These are phyloP conservation scores for Sula dactylatra DNA, from an alignment of 2,113 vertebrate genomes.

Conservation along the genomic window DNA sequence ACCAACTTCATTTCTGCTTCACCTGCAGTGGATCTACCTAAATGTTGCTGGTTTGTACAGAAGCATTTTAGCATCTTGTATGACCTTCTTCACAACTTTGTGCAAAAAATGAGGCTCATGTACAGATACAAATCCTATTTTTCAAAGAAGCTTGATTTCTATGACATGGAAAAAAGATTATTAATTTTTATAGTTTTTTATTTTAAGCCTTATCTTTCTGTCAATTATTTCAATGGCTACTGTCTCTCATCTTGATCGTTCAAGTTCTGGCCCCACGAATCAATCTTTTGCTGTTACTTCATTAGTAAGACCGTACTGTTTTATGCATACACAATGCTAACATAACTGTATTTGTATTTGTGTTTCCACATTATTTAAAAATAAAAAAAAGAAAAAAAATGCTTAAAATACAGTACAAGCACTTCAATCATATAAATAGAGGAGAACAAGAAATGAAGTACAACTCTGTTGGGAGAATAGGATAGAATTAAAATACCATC, in stretches of 20 bases:
- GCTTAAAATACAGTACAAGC: not conserved
- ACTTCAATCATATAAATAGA: not conserved
- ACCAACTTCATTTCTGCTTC: not conserved
- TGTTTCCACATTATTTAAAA: not conserved
- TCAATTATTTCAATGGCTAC: not conserved
- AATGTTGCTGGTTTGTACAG: not conserved
- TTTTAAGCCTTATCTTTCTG: not conserved
- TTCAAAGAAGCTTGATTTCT: not conserved
- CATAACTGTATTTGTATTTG: not conserved
- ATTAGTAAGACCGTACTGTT: not conserved
- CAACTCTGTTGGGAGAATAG: not conserved
- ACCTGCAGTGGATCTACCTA: not conserved
- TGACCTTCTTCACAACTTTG: not conserved
- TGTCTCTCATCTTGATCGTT: not conserved
- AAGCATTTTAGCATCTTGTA: not conserved
- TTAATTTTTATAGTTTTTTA: not conserved
- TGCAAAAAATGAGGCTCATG: not conserved
- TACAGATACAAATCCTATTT: not conserved
- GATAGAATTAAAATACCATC: not conserved
- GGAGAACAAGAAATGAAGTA: not conserved
- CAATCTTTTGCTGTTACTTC: not conserved
- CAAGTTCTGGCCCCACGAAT: not conserved
- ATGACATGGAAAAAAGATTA: not conserved
- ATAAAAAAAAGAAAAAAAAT: not conserved
- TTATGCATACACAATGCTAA: not conserved